These are phyloP conservation scores for Philhelius pedissequus DNA, from an alignment of 2,888 invertebrate species.

Conservation along the genomic window DNA sequence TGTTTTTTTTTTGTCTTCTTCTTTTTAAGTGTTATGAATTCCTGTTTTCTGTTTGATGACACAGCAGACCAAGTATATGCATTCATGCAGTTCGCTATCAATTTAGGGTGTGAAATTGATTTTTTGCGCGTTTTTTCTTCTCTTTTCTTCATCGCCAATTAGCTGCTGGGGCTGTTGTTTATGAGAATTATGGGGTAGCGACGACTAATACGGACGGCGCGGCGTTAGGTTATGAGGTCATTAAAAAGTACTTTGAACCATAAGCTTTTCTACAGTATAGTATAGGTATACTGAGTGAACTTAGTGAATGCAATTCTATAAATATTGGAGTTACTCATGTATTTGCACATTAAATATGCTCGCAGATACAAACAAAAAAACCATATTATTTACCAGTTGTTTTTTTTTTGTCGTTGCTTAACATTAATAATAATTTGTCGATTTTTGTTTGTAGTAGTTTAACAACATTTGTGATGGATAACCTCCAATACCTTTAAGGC, in stretches of 20 bases:
- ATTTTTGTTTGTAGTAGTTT: background rate
- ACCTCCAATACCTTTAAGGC: background rate
- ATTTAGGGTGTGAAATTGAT: conserved; percentile 42
- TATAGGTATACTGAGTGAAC: background rate
- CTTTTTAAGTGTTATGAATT: conserved; percentile 27
- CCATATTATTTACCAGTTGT: background rate
- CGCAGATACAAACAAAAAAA: background rate
- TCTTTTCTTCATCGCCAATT: background rate
- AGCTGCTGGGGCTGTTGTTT: background rate
- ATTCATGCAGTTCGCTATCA: background rate
- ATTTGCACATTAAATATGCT: background rate
- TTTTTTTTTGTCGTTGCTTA: background rate
- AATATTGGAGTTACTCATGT: background rate
- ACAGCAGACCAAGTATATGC: background rate
- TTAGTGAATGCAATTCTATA: conserved; percentile 10
- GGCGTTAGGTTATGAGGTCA: conserved; percentile 28
- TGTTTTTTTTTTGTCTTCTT: background rate
- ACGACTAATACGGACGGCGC: no score
- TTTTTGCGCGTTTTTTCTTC: background rate
- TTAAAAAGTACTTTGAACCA: conserved; percentile 19
- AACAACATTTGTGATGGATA: background rate
- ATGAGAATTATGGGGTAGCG: background rate
- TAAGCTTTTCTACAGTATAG: background rate
- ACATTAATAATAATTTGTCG: background rate
- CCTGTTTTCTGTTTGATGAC: conserved; percentile 19